Evolutionary conservation across 2,797 vertebrate genomes (phyloP).

Genomic region (Acrossocheilus fasciatus): DNA sequence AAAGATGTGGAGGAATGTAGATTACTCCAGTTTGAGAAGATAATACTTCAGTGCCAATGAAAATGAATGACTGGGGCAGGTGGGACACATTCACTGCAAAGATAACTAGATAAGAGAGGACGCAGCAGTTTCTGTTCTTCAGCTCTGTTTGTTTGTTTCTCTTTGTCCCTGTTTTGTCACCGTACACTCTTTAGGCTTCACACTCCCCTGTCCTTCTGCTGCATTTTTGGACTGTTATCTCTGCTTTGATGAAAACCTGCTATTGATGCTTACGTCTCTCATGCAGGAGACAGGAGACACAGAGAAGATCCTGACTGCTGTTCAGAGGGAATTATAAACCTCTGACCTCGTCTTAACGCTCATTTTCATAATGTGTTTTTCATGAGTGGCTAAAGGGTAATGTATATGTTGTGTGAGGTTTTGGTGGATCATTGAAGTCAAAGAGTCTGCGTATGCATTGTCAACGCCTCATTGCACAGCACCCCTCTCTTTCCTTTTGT

Average conservation of each 20-base stretch:
- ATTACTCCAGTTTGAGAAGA: conserved; percentile 8
- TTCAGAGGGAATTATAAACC: conserved; percentile 39
- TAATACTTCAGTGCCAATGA: conserved; percentile 16
- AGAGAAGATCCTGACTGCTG: not conserved
- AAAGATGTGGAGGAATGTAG: not conserved
- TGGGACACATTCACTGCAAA: not conserved
- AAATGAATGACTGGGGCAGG: conserved; percentile 28
- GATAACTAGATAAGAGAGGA: conserved; percentile 8
- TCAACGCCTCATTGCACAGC: conserved; percentile 74
- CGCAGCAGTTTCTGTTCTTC: not conserved
- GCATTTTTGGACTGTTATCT: conserved; percentile 4
- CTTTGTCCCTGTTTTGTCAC: conserved; percentile 29
- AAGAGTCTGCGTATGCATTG: conserved; percentile 67
- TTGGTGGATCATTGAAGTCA: conserved; percentile 69
- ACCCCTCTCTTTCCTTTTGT: conserved; percentile 67
- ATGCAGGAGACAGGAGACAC: not conserved
- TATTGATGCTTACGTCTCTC: not conserved
- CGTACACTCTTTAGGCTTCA: conserved; percentile 54
- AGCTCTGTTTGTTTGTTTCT: conserved; percentile 38
- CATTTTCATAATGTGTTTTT: conserved; percentile 17
- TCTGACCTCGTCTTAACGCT: conserved; percentile 9
- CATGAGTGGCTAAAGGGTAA: conserved; percentile 8
- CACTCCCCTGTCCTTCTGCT: conserved; percentile 42
- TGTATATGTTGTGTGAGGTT: conserved; percentile 61
- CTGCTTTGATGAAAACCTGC: conserved; percentile 33